Base-by-base conservation (phyloP, 2,113 vertebrate genomes). In the Callaeas wilsoni region DNA sequence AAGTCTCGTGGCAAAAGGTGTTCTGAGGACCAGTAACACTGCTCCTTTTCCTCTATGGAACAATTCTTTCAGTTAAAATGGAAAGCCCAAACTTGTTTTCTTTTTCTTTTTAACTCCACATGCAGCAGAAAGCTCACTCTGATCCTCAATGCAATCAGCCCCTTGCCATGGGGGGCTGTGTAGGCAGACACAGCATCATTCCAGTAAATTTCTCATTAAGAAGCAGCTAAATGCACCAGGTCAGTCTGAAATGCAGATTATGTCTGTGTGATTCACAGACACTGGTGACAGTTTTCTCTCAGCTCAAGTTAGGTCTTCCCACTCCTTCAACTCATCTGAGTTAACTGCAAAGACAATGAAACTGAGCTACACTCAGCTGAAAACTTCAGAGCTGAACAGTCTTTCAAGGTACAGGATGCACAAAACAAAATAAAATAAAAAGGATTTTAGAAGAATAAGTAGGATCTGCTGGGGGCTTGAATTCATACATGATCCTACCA, bases 241-340 rank as follows among this genome's bases (percentile, higher is more conserved):
- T 93, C 81, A 84, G 56, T 65, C 89, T 88, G 91, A 90, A 97
- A 95, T 59, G 59, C 59, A 88, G 62, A 90, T 83, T 22, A 37
- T 26, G 42, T 55, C 70, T 79, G 19, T 82, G 67, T 85, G 87
- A 91, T 82, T 95, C 94, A 88, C n/a, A 59, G 63, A 26, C 67
- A 50, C 7, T 63, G 52, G 39, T 47, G 89, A 47, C 16, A 21
- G 46, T 39, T 87, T 87, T 93, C 71, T 63, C 53, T 63, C 81
- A 65, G 78, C 57, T 82, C 57, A 42, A 44, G 13, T 46, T 57
- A 57, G 49, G 75, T 87, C 91, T 90, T 95, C 71, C 46, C 67
- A 65, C 50, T 93, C 69, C 21, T 22, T 96, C 71, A 67, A 6
- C 39, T 84, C 67, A 37, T 37, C 47, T 60, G 64, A 75, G 32